Base-by-base conservation (phyloP, 2,888 invertebrate species). In the Deilephila porcellus region DNA sequence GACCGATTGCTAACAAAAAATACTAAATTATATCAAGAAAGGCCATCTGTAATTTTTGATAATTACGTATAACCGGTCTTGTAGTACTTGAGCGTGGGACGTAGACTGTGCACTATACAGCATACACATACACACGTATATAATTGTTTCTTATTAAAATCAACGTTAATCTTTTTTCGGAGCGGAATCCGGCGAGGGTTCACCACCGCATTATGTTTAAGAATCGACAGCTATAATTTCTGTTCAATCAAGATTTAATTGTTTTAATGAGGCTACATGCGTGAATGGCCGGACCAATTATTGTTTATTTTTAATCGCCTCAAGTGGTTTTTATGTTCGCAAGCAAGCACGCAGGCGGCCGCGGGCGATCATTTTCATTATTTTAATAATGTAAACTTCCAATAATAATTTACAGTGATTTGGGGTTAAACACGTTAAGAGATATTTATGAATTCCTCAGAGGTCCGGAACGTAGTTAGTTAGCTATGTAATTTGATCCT, bases 201-300 rank as follows among this genome's bases (percentile, higher is more conserved):
- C 89, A 89, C 89, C 92, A 91, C 90, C 93, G 90, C 89, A 94
- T 94, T 93, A 94, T 93, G 92, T 93, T 93, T 89, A 91, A 93
- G 90, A 93, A 94, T 94, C 94, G 94, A 94, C 94, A 94, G 94
- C 94, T 94, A 94, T 94, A 94, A 94, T 94, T 94, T 94, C 89
- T 92, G 94, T 94, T 94, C 94, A 94, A 94, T 94, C 94, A 94
- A 94, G 94, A 94, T 94, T 94, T 94, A 94, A 94, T 94, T 94
- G 94, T 94, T 94, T 94, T 94, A 94, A 94, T 94, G 94, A 94
- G 94, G 86, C 93, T 88, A 87, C 94, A 94, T 94, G 94, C 94
- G 94, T 94, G 94, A 94, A 94, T 93, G 91, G 93, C 88, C 93
- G 93, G 92, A 88, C 92, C 94, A 94, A 94, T 94, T 94, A 94